Conservation (phyloP, 2,888 invertebrate genomes). For the Oligia latruncula region DNA sequence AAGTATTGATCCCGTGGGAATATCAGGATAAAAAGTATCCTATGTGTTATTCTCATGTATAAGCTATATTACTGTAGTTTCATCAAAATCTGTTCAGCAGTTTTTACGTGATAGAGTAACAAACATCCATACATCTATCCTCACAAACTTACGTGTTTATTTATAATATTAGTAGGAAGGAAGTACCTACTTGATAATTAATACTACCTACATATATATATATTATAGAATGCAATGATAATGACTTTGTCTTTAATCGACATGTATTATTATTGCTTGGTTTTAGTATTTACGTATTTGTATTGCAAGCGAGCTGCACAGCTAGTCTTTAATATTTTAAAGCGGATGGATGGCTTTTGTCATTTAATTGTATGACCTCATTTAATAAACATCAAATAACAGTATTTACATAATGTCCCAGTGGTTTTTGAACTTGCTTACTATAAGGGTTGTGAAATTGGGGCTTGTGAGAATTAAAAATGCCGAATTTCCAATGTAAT, state of each 20-base stretch:
- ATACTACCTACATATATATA: too few relatives aligned
- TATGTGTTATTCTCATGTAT: too few relatives aligned
- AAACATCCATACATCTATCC: too few relatives aligned
- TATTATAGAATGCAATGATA: neutral
- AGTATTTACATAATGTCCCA: neutral
- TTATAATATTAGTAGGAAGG: too few relatives aligned
- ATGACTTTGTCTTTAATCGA: neutral
- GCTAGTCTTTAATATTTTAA: neutral
- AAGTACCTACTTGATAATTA: too few relatives aligned
- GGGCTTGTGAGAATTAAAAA: neutral
- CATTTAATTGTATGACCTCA: neutral
- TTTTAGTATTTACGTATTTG: neutral
- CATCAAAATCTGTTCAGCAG: too few relatives aligned
- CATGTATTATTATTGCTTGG: neutral
- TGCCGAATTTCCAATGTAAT: neutral
- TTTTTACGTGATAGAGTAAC: too few relatives aligned
- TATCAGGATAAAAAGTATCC: too few relatives aligned
- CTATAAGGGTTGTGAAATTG: neutral
- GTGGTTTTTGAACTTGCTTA: neutral
- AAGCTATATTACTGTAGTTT: too few relatives aligned
- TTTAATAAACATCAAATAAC: neutral
- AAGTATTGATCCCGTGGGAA: too few relatives aligned
- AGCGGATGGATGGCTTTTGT: too few relatives aligned
- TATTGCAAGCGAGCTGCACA: neutral
- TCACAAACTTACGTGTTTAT: too few relatives aligned